Evolutionary conservation across 2,888 invertebrate genomes (phyloP), one percentile per base, ranked within the genome.

Genomic region (Eurois occulta): DNA sequence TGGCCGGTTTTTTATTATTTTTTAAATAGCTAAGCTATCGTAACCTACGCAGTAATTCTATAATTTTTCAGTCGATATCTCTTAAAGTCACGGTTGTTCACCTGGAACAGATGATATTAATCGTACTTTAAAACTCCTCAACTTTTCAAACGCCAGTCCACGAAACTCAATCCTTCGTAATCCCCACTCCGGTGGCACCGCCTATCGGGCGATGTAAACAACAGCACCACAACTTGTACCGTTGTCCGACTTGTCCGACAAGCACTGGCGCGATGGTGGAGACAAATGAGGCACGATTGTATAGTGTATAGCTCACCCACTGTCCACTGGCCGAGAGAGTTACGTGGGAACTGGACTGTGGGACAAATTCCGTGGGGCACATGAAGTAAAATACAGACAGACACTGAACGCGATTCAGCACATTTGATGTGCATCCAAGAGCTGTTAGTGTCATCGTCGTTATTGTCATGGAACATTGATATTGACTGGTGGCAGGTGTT

Each of bases 181-280:
- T 46, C 24, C 21, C 28, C 46, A 16, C 0, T 8, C 1, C 18
- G 60, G 35, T 62, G 80, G 62, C 74, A 74, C 62, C 46, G 43
- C 74, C 79, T 55, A 4, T 16, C 80, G 32, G 21, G 1, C 16
- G 48, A 21, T 62, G 74, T 64, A 13, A 52, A 80, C 78, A 74
- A 2, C 73, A n/a, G 48, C 35, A 52, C 35, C 68, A 80, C 79
- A 79, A 80, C 73, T 68, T 35, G 67, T 74, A 64, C 80, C 67
- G 80, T 67, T 73, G 73, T 64, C 21, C 32, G 6, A 52, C 43
- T 60, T 46, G 79, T 58, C 41, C 18, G 35, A 67, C 52, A 28
- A 52, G 41, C 60, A 24, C 60, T 18, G 65, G 38, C 58, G 35
- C 60, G 28, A 41, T n/a, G 38, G 43, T 48, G 77, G 43, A 35